Evolutionary conservation across 2,888 invertebrate genomes (phyloP).

Genomic region (Eudemis profundana): DNA sequence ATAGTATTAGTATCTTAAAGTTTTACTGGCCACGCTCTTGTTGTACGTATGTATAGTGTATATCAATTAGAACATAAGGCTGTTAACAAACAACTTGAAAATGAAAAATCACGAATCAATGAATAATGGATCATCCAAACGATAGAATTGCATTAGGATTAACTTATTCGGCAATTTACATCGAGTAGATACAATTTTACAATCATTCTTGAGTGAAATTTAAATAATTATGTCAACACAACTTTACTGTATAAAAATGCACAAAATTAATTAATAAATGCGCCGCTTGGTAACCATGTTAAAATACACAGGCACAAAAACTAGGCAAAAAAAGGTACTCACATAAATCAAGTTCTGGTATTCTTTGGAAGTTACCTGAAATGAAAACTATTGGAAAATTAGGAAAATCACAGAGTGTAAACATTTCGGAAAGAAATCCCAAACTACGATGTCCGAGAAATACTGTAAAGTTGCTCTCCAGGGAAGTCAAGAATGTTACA

Average conservation of each 20-base stretch:
- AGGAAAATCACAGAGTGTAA: too few species aligned
- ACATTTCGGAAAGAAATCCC: too few species aligned
- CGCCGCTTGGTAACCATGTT: constrained; percentile 6
- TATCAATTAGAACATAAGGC: not conserved
- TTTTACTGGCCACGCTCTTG: too few species aligned
- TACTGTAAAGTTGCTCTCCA: not conserved
- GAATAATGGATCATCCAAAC: not conserved
- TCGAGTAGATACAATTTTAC: too few species aligned
- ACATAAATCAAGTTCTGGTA: constrained; percentile 69
- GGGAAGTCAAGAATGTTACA: not conserved
- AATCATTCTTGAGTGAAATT: not conserved
- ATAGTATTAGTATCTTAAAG: too few species aligned
- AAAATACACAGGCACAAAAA: constrained; percentile 30
- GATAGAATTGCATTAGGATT: too few species aligned
- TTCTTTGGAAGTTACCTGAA: constrained; percentile 78
- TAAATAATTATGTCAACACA: not conserved
- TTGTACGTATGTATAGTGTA: too few species aligned
- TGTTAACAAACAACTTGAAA: not conserved
- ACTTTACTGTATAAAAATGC: not conserved
- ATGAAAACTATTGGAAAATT: constrained; percentile 54
- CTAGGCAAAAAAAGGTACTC: constrained; percentile 55
- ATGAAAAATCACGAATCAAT: not conserved
- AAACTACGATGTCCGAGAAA: too few species aligned
- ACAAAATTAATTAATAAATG: constrained; percentile 3
- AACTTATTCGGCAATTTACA: too few species aligned